A percentile compares a stretch with the other conserved stretches of the same genome.
phyloP scores from a whole-genome alignment of 2,888 invertebrate genomes.

The Cancer borealis region DNA sequence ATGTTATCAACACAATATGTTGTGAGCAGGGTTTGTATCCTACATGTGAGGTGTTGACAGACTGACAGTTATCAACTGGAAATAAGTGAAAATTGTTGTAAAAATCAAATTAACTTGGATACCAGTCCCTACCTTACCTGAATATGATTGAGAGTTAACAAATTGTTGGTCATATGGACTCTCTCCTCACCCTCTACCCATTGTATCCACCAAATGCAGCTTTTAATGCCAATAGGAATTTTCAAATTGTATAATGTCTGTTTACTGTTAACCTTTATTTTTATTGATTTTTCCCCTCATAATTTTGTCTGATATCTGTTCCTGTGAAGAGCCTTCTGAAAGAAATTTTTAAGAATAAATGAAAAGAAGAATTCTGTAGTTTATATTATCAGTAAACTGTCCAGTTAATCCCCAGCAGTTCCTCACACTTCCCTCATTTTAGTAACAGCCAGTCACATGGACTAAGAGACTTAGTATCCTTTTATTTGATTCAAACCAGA shows the following conservation, averaged over 20 bases:
- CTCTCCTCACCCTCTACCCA: background rate
- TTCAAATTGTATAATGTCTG: background rate
- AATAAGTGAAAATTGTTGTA: background rate
- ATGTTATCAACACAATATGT: background rate
- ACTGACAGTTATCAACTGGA: background rate
- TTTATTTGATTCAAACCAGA: background rate
- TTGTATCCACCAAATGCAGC: background rate
- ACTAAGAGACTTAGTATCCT: background rate
- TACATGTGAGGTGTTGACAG: background rate
- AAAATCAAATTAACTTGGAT: constrained; percentile 8
- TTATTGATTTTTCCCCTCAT: background rate
- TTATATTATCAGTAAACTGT: background rate
- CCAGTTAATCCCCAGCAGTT: background rate
- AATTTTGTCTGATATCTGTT: background rate
- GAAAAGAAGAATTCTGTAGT: background rate
- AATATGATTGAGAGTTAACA: background rate
- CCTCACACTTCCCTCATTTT: background rate
- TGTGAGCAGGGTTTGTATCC: background rate
- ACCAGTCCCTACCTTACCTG: background rate
- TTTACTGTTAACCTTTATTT: background rate
- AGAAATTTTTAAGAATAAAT: background rate
- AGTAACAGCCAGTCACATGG: background rate
- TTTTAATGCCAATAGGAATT: background rate
- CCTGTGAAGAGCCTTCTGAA: background rate
- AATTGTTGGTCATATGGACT: background rate